Evolutionary conservation across 2,113 vertebrate species (phyloP).

Genomic region (Dryoscopus gambensis): DNA sequence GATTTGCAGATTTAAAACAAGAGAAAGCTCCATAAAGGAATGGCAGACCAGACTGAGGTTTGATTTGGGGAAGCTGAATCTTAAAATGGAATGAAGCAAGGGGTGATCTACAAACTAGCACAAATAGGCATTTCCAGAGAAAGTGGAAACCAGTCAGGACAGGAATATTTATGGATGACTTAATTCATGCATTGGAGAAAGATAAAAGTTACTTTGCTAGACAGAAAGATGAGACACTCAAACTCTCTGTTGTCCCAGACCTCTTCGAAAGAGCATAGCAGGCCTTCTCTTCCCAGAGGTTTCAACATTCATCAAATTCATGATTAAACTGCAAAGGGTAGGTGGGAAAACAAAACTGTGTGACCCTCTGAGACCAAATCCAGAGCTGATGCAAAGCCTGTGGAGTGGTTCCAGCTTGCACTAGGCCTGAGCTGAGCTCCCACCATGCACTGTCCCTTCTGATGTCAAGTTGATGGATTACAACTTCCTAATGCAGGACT

Average conservation of each 20-base stretch:
- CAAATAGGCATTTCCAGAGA: not conserved
- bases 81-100: not conserved
- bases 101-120: not conserved
- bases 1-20: not conserved
- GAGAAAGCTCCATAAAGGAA: not conserved
- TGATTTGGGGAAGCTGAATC: not conserved
- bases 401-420: not conserved
- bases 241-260: not conserved
- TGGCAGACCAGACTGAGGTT: not conserved
- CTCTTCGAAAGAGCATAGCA: not conserved
- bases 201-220: not conserved
- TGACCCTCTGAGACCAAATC: not conserved
- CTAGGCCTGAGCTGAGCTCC: not conserved
- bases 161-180: not conserved
- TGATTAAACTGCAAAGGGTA: not conserved
- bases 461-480: slow-evolving; percentile 49
- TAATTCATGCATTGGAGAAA: not conserved
- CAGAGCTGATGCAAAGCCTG: not conserved
- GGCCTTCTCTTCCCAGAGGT: not conserved
- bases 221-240: not conserved
- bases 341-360: not conserved
- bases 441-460: slow-evolving; percentile 30
- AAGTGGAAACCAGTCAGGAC: not conserved
- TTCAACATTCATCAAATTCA: not conserved
- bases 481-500: slow-evolving; percentile 46